These are phyloP conservation scores for Anser cygnoides DNA, from an alignment of 2,113 vertebrate genomes.

Conservation along the genomic window DNA sequence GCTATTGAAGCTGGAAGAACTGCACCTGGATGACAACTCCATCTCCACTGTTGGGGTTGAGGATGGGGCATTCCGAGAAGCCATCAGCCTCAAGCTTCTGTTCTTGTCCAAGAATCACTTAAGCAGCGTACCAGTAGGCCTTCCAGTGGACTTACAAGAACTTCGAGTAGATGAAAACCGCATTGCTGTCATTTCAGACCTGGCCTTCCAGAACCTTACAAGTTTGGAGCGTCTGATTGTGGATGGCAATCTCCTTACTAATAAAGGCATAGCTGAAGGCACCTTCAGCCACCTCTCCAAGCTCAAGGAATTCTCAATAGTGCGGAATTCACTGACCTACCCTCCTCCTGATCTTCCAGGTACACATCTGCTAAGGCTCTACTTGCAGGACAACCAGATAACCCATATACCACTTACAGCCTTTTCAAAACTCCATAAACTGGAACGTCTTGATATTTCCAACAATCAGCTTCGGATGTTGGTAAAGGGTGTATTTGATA, in stretches of 20 bases:
- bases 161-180: conserved; percentile 95
- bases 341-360: conserved; percentile 91
- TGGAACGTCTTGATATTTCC: conserved; percentile 94
- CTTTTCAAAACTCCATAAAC: conserved; percentile 87
- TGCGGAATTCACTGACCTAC: conserved; percentile 91
- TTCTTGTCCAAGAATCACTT: conserved; percentile 98
- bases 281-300: conserved; percentile 91
- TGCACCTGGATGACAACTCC: conserved; percentile 97
- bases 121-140: conserved; percentile 94
- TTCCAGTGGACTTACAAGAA: conserved; percentile 91
- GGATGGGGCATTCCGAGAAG: conserved; percentile 95
- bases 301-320: conserved; percentile 92
- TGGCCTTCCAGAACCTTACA: conserved; percentile 95
- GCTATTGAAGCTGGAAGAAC: conserved; percentile 90
- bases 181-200: conserved; percentile 91
- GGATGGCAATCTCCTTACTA: conserved; percentile 95
- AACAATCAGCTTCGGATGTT: conserved; percentile 91
- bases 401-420: conserved; percentile 89
- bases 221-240: conserved; percentile 91
- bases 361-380: conserved; percentile 87
- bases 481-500: conserved; percentile 91
- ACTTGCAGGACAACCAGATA: conserved; percentile 97
- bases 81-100: conserved; percentile 92
- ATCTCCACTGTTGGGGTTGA: conserved; percentile 98
- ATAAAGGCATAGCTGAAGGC: conserved; percentile 91